phyloP scores from a whole-genome alignment of 2,113 vertebrate genomes.

The Cygnus buccinator region DNA sequence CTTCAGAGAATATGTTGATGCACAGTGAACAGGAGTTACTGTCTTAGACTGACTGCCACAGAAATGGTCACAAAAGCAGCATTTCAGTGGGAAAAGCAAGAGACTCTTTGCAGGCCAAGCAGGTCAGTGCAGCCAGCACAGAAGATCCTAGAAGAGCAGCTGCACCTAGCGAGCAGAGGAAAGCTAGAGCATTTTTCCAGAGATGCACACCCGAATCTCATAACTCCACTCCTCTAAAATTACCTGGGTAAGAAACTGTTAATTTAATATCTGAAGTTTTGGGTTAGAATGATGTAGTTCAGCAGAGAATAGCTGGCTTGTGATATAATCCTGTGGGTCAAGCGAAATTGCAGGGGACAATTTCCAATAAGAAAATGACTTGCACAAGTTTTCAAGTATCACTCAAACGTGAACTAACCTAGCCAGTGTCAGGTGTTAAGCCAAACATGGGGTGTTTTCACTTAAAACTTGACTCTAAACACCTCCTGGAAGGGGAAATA shows the following conservation, averaged over 20 bases:
- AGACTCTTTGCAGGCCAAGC: not conserved
- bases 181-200: not conserved
- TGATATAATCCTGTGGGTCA: not conserved
- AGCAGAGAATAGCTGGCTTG: not conserved
- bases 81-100: not conserved
- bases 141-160: not conserved
- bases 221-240: not conserved
- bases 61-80: not conserved
- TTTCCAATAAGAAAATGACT: constrained; percentile 4
- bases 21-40: not conserved
- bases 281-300: not conserved
- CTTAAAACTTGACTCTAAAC: constrained; percentile 3
- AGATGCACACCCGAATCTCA: not conserved
- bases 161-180: not conserved
- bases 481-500: not conserved
- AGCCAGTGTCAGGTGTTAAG: constrained; percentile 5
- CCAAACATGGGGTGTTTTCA: not conserved
- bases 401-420: constrained; percentile 10
- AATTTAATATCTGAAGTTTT: not conserved
- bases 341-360: not conserved
- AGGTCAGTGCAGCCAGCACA: not conserved
- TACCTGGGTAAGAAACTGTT: not conserved
- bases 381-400: not conserved
- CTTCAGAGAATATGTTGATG: not conserved
- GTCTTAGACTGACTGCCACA: not conserved